Conservation (phyloP, 1,140 invertebrate species). For the Drosophila nigrodunni region DNA sequence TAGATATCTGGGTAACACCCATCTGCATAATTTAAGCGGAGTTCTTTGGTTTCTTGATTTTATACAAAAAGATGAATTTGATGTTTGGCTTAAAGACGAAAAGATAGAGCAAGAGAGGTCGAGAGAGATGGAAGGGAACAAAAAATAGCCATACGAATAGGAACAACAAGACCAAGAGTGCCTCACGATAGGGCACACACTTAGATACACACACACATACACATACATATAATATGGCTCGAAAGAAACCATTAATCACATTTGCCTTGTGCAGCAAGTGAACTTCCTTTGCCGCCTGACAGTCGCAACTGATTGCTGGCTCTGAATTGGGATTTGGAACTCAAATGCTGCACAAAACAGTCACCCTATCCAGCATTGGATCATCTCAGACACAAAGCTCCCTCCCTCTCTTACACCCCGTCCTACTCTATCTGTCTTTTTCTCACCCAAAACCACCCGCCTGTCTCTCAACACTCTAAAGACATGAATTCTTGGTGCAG, state of each 20-base stretch:
- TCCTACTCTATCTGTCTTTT: no score
- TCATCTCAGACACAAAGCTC: conserved; percentile 57
- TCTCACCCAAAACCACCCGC: conserved; percentile 24
- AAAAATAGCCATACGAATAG: conserved; percentile 38
- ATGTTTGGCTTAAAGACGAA: conserved; percentile 69
- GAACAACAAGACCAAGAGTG: conserved; percentile 36
- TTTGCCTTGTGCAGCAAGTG: conserved; percentile 82
- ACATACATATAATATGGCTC: conserved; percentile 71
- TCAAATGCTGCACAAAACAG: conserved; percentile 69
- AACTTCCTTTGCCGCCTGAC: conserved; percentile 84
- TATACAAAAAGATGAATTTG: conserved; percentile 63
- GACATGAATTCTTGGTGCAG: conserved; percentile 12
- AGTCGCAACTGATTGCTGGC: conserved; percentile 84
- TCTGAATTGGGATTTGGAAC: conserved; percentile 79
- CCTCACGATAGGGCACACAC: conserved; percentile 53
- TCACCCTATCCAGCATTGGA: conserved; percentile 29
- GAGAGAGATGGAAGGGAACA: conserved; percentile 39
- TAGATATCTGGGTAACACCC: conserved; percentile 41
- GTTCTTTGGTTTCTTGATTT: conserved; percentile 55
- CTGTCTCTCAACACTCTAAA: conserved; percentile 21
- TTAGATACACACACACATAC: no score
- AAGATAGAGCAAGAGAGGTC: conserved; percentile 13
- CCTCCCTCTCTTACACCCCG: conserved; percentile 7
- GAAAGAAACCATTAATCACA: conserved; percentile 80
- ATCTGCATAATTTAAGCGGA: conserved; percentile 40